Evolutionary conservation across 2,888 invertebrate species (phyloP).

Genomic region (Noctua janthe): DNA sequence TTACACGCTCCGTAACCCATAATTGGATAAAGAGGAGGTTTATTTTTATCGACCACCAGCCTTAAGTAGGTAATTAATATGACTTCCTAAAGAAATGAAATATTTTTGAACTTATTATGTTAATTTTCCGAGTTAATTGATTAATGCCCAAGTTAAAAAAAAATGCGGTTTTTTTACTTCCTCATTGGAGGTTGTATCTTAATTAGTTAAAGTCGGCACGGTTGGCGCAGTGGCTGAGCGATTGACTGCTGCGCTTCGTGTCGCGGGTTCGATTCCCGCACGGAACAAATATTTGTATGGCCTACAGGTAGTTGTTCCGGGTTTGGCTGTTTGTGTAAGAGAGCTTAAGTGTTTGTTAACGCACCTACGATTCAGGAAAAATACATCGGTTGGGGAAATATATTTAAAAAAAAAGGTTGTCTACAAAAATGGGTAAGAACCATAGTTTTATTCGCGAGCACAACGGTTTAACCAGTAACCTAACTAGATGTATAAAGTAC

Average conservation of each 20-base stretch:
- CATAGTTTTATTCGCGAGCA: neutral
- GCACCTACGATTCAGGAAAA: too few species aligned
- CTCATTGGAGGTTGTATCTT: neutral
- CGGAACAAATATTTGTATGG: too few species aligned
- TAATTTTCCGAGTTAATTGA: slow-evolving; percentile 30
- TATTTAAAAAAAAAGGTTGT: neutral
- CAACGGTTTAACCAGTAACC: too few species aligned
- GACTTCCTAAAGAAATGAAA: slow-evolving; percentile 30
- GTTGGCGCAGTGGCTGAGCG: too few species aligned
- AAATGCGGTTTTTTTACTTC: neutral
- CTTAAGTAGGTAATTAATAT: slow-evolving; percentile 49
- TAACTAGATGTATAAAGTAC: neutral
- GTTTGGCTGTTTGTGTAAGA: too few species aligned
- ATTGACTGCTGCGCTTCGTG: too few species aligned
- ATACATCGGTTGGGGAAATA: too few species aligned
- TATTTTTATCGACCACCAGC: slow-evolving; percentile 50
- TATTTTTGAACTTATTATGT: slow-evolving; percentile 33
- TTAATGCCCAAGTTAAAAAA: neutral
- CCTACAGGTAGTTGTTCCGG: too few species aligned
- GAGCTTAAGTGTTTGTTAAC: too few species aligned
- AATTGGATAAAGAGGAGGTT: slow-evolving; percentile 74
- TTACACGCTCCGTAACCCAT: slow-evolving; percentile 70
- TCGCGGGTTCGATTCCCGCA: too few species aligned
- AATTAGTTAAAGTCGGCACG: too few species aligned
- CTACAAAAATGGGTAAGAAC: neutral